Percentiles rank a stretch among this genome's conserved stretches.
Evolutionary conservation across 1,140 invertebrate species (phyloP).

Genomic region (Drosophila miranda): DNA sequence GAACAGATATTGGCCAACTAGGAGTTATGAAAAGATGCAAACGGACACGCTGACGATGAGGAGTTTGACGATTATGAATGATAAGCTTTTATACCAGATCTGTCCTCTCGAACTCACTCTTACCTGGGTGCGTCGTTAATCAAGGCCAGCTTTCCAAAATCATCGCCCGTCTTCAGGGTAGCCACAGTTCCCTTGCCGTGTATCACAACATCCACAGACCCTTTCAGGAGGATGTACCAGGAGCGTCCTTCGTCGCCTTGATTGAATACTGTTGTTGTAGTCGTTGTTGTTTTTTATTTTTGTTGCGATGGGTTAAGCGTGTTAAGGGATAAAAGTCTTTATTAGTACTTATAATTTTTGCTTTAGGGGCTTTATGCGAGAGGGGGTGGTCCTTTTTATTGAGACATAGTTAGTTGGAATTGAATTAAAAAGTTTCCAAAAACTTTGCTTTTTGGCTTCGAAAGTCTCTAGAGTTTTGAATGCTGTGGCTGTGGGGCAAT

Average conservation of each 20-base stretch:
- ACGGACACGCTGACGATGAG: too few species aligned
- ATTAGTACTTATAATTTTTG: slow-evolving; percentile 27
- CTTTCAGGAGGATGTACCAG: slow-evolving; percentile 94
- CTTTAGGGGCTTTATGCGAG: neutral
- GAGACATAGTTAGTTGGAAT: slow-evolving; percentile 46
- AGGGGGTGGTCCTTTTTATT: slow-evolving; percentile 23
- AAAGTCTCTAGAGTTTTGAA: slow-evolving; percentile 24
- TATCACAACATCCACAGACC: slow-evolving; percentile 93
- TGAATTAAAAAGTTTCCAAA: slow-evolving; percentile 59
- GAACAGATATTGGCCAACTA: neutral
- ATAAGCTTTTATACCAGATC: neutral
- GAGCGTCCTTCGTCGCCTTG: slow-evolving; percentile 95
- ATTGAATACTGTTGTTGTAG: slow-evolving; percentile 88
- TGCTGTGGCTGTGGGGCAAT: slow-evolving; percentile 7
- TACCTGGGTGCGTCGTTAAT: slow-evolving; percentile 94
- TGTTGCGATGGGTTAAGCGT: slow-evolving; percentile 9
- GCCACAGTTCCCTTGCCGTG: slow-evolving; percentile 93
- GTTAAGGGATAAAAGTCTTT: slow-evolving; percentile 23
- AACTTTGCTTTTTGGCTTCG: slow-evolving; percentile 10
- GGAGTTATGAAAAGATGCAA: neutral
- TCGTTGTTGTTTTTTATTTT: slow-evolving; percentile 8
- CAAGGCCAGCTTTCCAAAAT: slow-evolving; percentile 94
- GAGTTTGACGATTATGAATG: too few species aligned
- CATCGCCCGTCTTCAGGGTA: slow-evolving; percentile 92
- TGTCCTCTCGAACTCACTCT: slow-evolving; percentile 13